A percentile compares a stretch with the other conserved stretches of the same genome.
Evolutionary conservation across 2,888 invertebrate genomes (phyloP).

Genomic region (Drosophila mettleri): DNA sequence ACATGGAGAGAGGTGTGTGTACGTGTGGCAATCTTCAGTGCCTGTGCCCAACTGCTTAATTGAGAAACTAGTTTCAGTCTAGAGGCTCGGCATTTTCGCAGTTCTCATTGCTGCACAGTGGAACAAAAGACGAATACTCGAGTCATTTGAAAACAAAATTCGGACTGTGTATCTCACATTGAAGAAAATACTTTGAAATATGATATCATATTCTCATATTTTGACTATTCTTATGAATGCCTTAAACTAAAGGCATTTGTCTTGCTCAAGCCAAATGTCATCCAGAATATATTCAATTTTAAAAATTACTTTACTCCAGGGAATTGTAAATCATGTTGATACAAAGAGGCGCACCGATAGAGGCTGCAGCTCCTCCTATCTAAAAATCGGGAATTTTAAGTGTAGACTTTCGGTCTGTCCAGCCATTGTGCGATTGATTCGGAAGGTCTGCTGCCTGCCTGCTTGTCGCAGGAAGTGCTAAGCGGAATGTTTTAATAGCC

Average conservation of each 20-base stretch:
- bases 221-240: too few relatives aligned
- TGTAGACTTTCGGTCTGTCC: conserved; percentile 4
- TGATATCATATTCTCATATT: not conserved
- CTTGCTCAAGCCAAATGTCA: not conserved
- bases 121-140: not conserved
- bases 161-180: too few relatives aligned
- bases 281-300: not conserved
- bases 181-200: not conserved
- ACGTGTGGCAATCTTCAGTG: conserved; percentile 52
- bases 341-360: conserved; percentile 12
- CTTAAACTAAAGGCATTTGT: not conserved
- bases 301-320: conserved; percentile 3
- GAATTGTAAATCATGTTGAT: conserved; percentile 27
- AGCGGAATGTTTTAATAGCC: conserved; percentile 78
- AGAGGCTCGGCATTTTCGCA: conserved; percentile 23
- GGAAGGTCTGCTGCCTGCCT: conserved; percentile 25
- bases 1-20: not conserved
- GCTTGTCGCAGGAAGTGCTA: conserved; percentile 80
- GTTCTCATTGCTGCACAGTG: conserved; percentile 32
- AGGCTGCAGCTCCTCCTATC: too few relatives aligned
- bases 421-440: conserved; percentile 50
- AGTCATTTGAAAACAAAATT: not conserved
- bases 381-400: conserved; percentile 33
- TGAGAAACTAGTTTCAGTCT: conserved; percentile 75
- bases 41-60: conserved; percentile 58